A percentile compares a stretch with the other conserved stretches of the same genome.
Evolutionary conservation across 2,113 vertebrate genomes (phyloP).

Genomic region (Thunnus thynnus): DNA sequence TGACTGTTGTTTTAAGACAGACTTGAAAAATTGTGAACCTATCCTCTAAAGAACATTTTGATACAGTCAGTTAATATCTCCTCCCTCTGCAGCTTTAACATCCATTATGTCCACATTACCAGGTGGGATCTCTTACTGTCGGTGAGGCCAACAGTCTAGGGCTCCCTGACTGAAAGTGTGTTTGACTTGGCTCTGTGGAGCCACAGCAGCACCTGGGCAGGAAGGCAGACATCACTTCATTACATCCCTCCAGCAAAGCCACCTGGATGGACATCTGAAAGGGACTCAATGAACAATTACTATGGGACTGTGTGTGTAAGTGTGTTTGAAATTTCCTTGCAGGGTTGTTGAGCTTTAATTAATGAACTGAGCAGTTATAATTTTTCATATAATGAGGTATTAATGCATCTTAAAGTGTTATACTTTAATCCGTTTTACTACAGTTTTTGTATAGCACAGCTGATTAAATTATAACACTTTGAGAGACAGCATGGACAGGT

Average conservation of each 20-base stretch:
- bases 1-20: too few relatives aligned
- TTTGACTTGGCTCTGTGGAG: slow-evolving; percentile 66
- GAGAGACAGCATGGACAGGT: slow-evolving; percentile 12
- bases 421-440: slow-evolving; percentile 3
- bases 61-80: neutral
- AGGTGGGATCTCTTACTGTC: slow-evolving; percentile 42
- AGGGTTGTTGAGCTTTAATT: neutral
- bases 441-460: neutral
- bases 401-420: slow-evolving; percentile 10
- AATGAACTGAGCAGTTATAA: neutral
- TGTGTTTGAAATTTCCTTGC: neutral
- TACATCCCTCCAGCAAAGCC: slow-evolving; percentile 27
- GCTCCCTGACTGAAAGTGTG: slow-evolving; percentile 16
- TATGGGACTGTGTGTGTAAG: neutral
- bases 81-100: neutral
- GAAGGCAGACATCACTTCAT: slow-evolving; percentile 48
- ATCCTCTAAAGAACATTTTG: too few relatives aligned
- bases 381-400: neutral
- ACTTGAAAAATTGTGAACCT: too few relatives aligned
- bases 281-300: neutral
- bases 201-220: slow-evolving; percentile 57
- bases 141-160: neutral
- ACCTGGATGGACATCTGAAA: slow-evolving; percentile 27
- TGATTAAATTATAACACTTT: too few relatives aligned
- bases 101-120: slow-evolving; percentile 1